A percentile compares a stretch with the other conserved stretches of the same genome.
Evolutionary conservation across 2,797 vertebrate species (phyloP).

Genomic region (Hipposideros larvatus): DNA sequence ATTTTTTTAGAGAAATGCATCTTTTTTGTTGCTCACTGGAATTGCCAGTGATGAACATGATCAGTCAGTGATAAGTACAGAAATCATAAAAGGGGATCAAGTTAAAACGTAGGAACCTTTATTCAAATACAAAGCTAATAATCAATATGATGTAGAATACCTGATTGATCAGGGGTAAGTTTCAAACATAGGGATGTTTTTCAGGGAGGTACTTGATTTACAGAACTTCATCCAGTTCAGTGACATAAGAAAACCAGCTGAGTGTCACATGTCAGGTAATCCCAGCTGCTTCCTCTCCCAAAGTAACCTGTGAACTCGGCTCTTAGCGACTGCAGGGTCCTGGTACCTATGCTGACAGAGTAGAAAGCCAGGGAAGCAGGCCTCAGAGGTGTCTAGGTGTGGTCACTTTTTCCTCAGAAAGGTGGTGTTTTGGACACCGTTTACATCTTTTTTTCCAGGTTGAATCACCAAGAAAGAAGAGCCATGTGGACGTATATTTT

Average conservation of each 20-base stretch:
- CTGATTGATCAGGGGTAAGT: background rate
- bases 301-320: background rate
- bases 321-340: background rate
- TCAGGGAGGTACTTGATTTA: background rate
- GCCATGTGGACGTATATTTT: background rate
- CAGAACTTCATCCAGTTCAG: background rate
- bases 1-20: background rate
- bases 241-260: background rate
- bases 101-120: background rate
- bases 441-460: background rate
- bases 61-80: background rate
- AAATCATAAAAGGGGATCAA: background rate
- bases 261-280: background rate
- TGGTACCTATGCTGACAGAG: background rate
- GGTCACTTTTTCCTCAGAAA: slow-evolving; percentile 35
- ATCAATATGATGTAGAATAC: background rate
- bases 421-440: background rate
- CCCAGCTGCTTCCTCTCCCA: background rate
- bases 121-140: background rate
- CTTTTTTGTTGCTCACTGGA: slow-evolving; percentile 1
- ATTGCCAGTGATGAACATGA: background rate
- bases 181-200: background rate
- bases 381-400: background rate
- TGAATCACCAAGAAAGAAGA: slow-evolving; percentile 14
- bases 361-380: background rate